Conservation (phyloP, 2,888 invertebrate genomes). For the Gerris lacustris region DNA sequence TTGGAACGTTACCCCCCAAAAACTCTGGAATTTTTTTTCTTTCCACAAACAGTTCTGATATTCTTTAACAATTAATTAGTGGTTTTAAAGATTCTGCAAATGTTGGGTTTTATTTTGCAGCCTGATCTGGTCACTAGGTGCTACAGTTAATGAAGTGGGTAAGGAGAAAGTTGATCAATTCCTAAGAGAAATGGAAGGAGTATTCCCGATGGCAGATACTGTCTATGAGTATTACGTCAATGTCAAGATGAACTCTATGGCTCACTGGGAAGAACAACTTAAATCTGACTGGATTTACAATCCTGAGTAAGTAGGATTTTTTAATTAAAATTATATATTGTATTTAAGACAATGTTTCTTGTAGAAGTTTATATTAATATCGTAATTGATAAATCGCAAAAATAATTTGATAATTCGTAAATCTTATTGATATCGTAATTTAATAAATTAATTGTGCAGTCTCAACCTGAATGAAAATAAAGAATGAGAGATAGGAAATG, state of each 20-base stretch:
- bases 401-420: too few species aligned
- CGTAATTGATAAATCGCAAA: not conserved
- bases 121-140: slow-evolving; percentile 75
- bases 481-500: too few species aligned
- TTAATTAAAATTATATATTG: too few species aligned
- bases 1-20: too few species aligned
- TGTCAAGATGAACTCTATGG: slow-evolving; percentile 51
- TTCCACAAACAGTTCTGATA: too few species aligned
- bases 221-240: slow-evolving; percentile 86
- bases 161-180: slow-evolving; percentile 64
- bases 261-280: slow-evolving; percentile 68
- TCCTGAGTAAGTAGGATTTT: slow-evolving; percentile 40
- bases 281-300: slow-evolving; percentile 61
- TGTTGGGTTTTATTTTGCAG: slow-evolving; percentile 38
- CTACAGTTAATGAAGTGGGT: slow-evolving; percentile 64
- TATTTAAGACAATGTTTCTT: not conserved
- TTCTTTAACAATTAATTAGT: too few species aligned
- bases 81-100: too few species aligned
- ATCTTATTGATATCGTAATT: too few species aligned
- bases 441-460: too few species aligned
- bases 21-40: too few species aligned
- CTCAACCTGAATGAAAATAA: too few species aligned
- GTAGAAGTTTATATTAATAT: not conserved
- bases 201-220: slow-evolving; percentile 75
- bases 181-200: slow-evolving; percentile 63